These are phyloP conservation scores for Eupristina koningsbergeri DNA, from an alignment of 1,140 invertebrate genomes.

Conservation along the genomic window DNA sequence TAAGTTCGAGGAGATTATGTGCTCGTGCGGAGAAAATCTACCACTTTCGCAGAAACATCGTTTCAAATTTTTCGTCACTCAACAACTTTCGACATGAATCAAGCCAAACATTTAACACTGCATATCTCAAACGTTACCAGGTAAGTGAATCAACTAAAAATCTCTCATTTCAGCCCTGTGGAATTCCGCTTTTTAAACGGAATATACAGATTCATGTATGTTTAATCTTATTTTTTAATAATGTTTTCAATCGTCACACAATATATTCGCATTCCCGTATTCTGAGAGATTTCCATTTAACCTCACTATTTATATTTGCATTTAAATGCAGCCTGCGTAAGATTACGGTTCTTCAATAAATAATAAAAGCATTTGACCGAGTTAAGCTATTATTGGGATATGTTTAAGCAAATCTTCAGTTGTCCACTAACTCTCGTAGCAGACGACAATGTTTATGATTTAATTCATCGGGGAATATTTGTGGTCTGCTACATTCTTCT, in stretches of 20 bases:
- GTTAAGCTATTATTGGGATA: not conserved
- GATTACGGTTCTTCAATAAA: not conserved
- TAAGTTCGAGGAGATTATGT: conserved; percentile 83
- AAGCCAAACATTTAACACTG: not conserved
- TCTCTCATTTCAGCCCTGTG: no score
- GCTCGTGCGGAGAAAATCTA: conserved; percentile 82
- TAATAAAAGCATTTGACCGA: not conserved
- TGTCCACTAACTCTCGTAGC: not conserved
- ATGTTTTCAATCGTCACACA: no score
- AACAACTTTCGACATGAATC: not conserved
- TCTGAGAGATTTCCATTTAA: no score
- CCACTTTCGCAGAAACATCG: conserved; percentile 76
- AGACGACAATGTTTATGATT: not conserved
- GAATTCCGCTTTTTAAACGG: no score
- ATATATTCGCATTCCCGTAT: no score
- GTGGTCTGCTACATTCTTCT: conserved; percentile 9
- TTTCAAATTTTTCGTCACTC: not conserved
- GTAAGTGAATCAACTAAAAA: not conserved
- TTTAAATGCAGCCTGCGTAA: no score
- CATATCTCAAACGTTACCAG: conserved; percentile 14
- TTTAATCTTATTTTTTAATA: no score
- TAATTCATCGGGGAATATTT: not conserved
- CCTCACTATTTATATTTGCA: no score
- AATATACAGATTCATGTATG: no score
- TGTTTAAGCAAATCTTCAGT: not conserved